Base-by-base conservation (phyloP, 2,113 vertebrate genomes). In the Pluvialis apricaria region DNA sequence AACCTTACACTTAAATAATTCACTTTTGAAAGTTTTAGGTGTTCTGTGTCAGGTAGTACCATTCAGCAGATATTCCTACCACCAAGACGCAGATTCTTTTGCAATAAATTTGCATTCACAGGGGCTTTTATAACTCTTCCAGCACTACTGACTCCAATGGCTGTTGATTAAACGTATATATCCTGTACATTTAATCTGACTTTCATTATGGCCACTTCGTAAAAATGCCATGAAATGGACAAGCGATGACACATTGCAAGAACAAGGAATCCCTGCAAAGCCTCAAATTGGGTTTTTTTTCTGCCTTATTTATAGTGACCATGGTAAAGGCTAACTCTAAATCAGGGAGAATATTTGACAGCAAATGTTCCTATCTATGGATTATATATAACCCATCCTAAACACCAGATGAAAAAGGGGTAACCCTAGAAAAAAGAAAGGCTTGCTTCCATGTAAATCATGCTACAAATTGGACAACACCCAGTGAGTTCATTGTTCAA, bases 181-280 rank as follows among this genome's bases (percentile, higher is more conserved):
- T 97, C 96, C 97, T 97, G 98, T 97, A 98, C 98, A 98, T 99
- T 99, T 99, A 99, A 99, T 99, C 99, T 99, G 98, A 98, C 98
- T 98, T 99, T 99, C 99, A 99, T 99, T 99, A 99, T 98, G 98
- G 98, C 98, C 99, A 99, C 99, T 99, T 99, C 99, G 97, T 99
- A 99, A 99, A 99, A 99, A 99, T 98, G 99, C 99, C 99, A 99
- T 97, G 98, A 98, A 97, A 97, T 97, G 98, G 98, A 99, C 98
- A 98, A 98, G 98, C 90, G 98, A 99, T 98, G 98, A 99, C 98
- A 98, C 98, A 98, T 97, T 98, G 98, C 97, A 98, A 98, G 98
- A 98, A 98, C 97, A 98, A 97, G 98, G 99, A 98, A 99, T 98
- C 98, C 98, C 99, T 98, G 98, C 98, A 98, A 99, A 99, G 99